A percentile compares a stretch with the other conserved stretches of the same genome.
Evolutionary conservation across 2,888 invertebrate genomes (phyloP).

Genomic region (Elmis aenea): DNA sequence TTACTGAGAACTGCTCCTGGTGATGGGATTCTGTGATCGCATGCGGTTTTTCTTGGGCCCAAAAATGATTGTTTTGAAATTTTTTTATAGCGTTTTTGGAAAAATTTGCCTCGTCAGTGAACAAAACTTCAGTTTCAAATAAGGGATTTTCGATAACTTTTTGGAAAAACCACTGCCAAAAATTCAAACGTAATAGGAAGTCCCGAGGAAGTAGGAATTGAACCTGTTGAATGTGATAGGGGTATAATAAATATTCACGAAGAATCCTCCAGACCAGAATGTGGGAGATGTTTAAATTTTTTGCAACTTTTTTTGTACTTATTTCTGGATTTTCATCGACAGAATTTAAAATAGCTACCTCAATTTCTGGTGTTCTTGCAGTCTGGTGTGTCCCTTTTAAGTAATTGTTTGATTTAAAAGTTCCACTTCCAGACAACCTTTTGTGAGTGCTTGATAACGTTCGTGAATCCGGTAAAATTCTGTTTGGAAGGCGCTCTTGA

Average conservation of each 20-base stretch:
- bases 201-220: constrained; percentile 9
- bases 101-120: constrained; percentile 1
- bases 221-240: constrained; percentile 15
- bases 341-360: constrained; percentile 2
- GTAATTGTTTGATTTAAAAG: constrained; percentile 1
- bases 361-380: not conserved
- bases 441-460: not conserved
- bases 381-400: not conserved
- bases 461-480: not conserved
- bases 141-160: constrained; percentile 6
- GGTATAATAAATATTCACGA: constrained; percentile 7
- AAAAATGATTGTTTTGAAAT: constrained; percentile 19
- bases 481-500: not conserved
- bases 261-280: not conserved
- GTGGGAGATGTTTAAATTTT: not conserved
- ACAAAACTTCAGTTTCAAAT: constrained; percentile 16
- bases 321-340: no score
- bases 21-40: constrained; percentile 9
- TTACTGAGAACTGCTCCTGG: constrained; percentile 23
- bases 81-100: not conserved
- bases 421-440: constrained; percentile 3
- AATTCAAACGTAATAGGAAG: not conserved
- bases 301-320: no score
- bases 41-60: constrained; percentile 23
- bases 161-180: constrained; percentile 1